Evolutionary conservation across 2,888 invertebrate species (phyloP), one percentile per base, ranked within the genome.

Genomic region (Drosophila nr. fundita): DNA sequence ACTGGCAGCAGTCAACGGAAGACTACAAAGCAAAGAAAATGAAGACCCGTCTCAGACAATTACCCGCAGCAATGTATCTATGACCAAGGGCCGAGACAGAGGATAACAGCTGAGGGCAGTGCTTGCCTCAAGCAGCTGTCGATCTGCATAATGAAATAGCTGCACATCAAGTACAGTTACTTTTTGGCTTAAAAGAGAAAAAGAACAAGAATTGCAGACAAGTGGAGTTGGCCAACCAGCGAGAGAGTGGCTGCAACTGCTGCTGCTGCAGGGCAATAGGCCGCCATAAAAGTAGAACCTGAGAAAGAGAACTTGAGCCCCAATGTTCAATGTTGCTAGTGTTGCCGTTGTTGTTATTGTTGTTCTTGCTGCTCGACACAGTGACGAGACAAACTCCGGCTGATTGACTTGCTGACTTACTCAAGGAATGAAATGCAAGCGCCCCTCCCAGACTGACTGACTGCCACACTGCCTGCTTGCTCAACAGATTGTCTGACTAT

Each of bases 111-210:
- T 69, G 42, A 48, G 62, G 55, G 70, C 74, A 38, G n/a, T 49
- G 65, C 53, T 15, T 24, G 24, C 45, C 62, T 65, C 52, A 36
- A 63, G 68, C 70, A 68, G 73, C 64, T 71, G 87, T 71, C 84
- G 80, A 87, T 87, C 84, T 87, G 84, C 82, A 80, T 87, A 87
- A 87, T 84, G 73, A 80, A 82, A 84, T 80, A 71, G 66, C 74
- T 45, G 82, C 64, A 61, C 73, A 83, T 75, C 73, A 81, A 59
- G 86, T 72, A 84, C 84, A 82, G 84, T 84, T 87, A 84, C 65
- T 42, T 57, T 66, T 45, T 61, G 55, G 76, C 58, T 42, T 1
- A 42, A 42, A 13, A 21, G 21, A 21, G 2, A 5, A 34, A 13
- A 36, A 36, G 2, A 36, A 36, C 15, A 49, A 42, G 27, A 70